Conservation (phyloP, 2,113 vertebrate species). For the Climacteris rufus region DNA sequence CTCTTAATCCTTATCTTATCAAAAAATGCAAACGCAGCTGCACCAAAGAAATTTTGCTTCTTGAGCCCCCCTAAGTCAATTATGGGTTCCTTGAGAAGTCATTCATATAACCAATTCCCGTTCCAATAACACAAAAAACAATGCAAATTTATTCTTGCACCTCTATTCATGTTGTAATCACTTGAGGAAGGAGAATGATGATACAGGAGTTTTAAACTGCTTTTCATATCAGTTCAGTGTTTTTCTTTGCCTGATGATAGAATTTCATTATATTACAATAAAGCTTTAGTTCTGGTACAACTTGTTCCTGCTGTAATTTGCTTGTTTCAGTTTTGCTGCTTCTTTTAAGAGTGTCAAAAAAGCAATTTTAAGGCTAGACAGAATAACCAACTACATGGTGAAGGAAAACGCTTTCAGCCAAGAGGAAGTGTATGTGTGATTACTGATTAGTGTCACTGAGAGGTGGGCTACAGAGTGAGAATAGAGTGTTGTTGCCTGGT, state of each 20-base stretch:
- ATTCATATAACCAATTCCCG: background rate
- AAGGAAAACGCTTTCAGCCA: background rate
- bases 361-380: background rate
- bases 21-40: background rate
- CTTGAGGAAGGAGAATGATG: background rate
- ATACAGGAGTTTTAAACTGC: background rate
- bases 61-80: background rate
- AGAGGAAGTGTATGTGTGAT: background rate
- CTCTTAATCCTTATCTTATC: conserved; percentile 24
- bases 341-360: background rate
- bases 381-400: background rate
- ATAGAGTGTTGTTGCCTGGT: background rate
- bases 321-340: background rate
- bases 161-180: conserved; percentile 6
- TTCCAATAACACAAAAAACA: background rate
- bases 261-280: conserved; percentile 26
- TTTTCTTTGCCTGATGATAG: background rate
- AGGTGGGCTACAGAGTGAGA: background rate
- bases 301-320: background rate
- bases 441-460: background rate
- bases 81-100: background rate
- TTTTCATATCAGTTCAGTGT: background rate
- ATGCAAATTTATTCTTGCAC: conserved; percentile 20
- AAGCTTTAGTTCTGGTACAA: background rate
- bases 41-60: background rate